These are phyloP conservation scores for Thrips palmi DNA, from an alignment of 1,140 invertebrate genomes.

Conservation along the genomic window DNA sequence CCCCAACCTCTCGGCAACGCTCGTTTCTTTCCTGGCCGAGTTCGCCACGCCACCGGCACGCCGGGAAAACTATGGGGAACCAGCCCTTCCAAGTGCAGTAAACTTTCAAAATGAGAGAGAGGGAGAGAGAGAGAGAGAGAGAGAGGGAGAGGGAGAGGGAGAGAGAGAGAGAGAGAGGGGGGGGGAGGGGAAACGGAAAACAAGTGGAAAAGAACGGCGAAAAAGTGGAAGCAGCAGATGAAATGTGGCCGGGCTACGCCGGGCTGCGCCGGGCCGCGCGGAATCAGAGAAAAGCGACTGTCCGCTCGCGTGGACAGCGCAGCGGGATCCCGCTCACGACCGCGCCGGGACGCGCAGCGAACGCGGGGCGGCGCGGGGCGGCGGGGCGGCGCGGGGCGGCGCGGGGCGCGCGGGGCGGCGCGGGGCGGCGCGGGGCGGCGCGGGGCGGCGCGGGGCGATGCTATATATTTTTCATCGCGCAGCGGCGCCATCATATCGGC, in stretches of 20 bases:
- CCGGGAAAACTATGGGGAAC: too few relatives aligned
- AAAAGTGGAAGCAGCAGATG: neutral
- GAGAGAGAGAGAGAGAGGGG: constrained; percentile 4
- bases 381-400: constrained; percentile 11
- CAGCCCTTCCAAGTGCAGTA: too few relatives aligned
- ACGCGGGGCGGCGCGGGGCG: neutral
- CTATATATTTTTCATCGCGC: neutral
- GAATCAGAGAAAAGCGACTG: neutral
- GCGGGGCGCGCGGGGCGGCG: constrained; percentile 17
- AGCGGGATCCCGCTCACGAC: too few relatives aligned
- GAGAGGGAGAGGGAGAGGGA: constrained; percentile 10
- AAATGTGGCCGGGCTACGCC: neutral
- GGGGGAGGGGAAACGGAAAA: neutral
- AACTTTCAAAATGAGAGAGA: too few relatives aligned
- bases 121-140: neutral
- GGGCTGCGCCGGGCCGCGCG: neutral
- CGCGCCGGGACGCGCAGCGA: too few relatives aligned
- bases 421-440: constrained; percentile 10
- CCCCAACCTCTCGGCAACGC: too few relatives aligned
- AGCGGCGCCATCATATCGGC: too few relatives aligned
- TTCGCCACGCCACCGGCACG: too few relatives aligned
- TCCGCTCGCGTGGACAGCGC: too few relatives aligned
- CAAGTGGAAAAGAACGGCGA: neutral
- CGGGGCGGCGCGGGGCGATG: constrained; percentile 14
- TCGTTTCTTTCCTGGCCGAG: too few relatives aligned